A percentile compares a stretch with the other conserved stretches of the same genome.
These are phyloP conservation scores for Siniperca obscura DNA, from an alignment of 2,797 vertebrate genomes.

Conservation along the genomic window DNA sequence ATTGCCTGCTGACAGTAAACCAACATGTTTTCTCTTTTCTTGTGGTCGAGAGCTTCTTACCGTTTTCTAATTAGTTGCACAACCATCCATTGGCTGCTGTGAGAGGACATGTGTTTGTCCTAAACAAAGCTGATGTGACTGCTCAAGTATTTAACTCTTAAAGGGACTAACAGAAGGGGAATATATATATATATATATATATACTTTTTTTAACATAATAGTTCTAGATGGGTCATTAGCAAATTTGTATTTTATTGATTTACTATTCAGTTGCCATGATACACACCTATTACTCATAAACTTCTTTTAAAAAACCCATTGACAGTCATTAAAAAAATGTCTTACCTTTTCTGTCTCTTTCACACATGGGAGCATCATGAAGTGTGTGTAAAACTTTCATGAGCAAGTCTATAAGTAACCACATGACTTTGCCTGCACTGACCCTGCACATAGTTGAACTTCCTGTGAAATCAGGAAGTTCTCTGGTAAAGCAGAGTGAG, in stretches of 20 bases:
- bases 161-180: background rate
- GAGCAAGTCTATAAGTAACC: conserved; percentile 31
- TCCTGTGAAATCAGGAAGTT: conserved; percentile 71
- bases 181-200: background rate
- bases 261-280: background rate
- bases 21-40: conserved; percentile 55
- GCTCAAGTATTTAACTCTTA: conserved; percentile 71
- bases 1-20: conserved; percentile 52
- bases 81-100: conserved; percentile 51
- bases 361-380: conserved; percentile 1
- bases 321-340: background rate
- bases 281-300: background rate
- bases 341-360: conserved; percentile 67
- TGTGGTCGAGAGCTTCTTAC: conserved; percentile 60
- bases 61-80: conserved; percentile 74
- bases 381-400: background rate
- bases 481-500: conserved; percentile 1
- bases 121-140: conserved; percentile 64
- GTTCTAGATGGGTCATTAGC: background rate
- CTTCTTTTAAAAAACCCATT: background rate
- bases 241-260: background rate
- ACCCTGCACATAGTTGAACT: background rate
- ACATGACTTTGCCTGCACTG: background rate
- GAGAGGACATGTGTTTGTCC: conserved; percentile 68
- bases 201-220: background rate